A percentile compares a stretch with the other conserved stretches of the same genome.
Conservation (phyloP, 2,888 invertebrate genomes). For the Myopa testacea region DNA sequence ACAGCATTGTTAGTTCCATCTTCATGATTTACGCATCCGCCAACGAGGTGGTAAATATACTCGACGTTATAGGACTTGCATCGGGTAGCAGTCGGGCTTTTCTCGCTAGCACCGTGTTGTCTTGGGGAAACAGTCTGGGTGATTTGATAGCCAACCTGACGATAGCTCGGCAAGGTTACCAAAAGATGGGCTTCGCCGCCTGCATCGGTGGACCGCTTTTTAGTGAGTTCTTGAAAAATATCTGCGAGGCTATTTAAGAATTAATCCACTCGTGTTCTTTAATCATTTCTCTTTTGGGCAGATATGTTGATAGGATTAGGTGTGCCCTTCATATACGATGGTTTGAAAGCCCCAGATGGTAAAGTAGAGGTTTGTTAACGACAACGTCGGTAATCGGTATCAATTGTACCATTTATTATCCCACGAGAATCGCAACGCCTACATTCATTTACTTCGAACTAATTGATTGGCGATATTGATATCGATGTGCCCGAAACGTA, state of each 20-base stretch:
- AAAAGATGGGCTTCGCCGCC: slow-evolving; percentile 76
- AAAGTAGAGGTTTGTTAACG: slow-evolving; percentile 17
- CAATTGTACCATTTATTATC: too few relatives aligned
- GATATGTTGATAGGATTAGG: slow-evolving; percentile 49
- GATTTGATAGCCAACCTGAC: slow-evolving; percentile 71
- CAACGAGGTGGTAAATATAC: slow-evolving; percentile 72
- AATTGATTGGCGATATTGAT: too few relatives aligned
- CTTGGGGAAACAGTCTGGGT: slow-evolving; percentile 75
- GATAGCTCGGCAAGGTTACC: slow-evolving; percentile 74
- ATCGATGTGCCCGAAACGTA: too few relatives aligned
- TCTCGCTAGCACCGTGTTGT: slow-evolving; percentile 74
- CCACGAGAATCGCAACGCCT: too few relatives aligned
- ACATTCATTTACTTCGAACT: too few relatives aligned
- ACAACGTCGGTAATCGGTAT: too few relatives aligned
- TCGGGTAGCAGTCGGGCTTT: slow-evolving; percentile 72
- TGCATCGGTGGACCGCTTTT: slow-evolving; percentile 78
- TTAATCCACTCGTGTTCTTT: neutral
- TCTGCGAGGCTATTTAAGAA: neutral
- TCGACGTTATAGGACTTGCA: slow-evolving; percentile 73
- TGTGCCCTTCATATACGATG: slow-evolving; percentile 45
- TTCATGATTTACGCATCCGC: slow-evolving; percentile 74
- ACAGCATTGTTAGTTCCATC: slow-evolving; percentile 62
- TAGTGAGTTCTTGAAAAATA: slow-evolving; percentile 66
- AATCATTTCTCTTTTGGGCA: slow-evolving; percentile 26
- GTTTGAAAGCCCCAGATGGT: slow-evolving; percentile 12